Conservation (phyloP, 2,113 vertebrate genomes). For the Sterrhoptilus dennistouni region DNA sequence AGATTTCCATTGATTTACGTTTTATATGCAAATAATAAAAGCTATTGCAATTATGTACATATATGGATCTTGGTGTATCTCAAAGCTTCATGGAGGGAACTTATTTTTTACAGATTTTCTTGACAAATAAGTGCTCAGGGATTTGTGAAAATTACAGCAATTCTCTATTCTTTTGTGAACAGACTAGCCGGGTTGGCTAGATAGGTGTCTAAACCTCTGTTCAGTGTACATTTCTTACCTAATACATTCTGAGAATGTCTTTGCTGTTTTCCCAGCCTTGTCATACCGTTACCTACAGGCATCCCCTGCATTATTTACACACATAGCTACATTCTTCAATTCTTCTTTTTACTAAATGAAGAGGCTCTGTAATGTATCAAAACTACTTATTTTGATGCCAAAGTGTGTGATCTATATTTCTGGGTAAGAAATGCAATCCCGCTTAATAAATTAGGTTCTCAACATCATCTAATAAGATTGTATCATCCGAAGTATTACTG, state of each 20-base stretch:
- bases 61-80: not conserved
- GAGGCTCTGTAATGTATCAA: not conserved
- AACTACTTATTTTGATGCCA: not conserved
- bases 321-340: not conserved
- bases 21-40: not conserved
- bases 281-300: rapidly evolving
- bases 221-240: not conserved
- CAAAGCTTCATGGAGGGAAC: not conserved
- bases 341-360: not conserved
- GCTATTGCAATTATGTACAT: not conserved
- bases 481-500: not conserved
- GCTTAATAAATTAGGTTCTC: not conserved
- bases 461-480: not conserved
- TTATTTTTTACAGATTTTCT: not conserved
- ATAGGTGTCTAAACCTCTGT: not conserved
- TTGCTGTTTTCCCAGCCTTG: not conserved
- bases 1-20: not conserved
- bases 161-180: not conserved
- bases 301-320: not conserved
- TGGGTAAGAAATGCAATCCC: not conserved
- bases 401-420: not conserved
- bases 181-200: not conserved
- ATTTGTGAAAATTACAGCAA: not conserved
- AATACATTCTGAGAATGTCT: not conserved
- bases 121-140: not conserved